Base-by-base conservation (phyloP, 2,888 invertebrate genomes). In the Drosophila fulvimacula region DNA sequence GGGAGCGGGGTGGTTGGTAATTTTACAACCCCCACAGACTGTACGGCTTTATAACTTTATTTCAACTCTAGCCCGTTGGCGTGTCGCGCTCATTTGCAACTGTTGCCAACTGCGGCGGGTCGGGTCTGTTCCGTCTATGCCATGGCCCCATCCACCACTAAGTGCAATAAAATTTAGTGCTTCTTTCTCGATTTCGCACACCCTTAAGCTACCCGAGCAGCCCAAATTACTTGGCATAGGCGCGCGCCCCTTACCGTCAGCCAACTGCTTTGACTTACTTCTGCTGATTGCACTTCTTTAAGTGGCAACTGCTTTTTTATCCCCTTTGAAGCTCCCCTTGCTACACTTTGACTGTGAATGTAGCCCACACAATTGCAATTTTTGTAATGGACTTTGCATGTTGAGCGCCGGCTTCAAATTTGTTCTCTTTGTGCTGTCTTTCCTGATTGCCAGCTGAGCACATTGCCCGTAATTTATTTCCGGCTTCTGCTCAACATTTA, bases 341-440 rank as follows among this genome's bases (percentile, higher is more conserved):
- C n/a, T 10, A 13, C 10, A 3, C 24, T 46, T n/a, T 17, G 5
- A 39, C 56, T 64, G 15, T 24, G 21, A 55, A 51, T 55, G 52
- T 66, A 13, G 41, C 44, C 34, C 42, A 69, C 73, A 76, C 79
- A 74, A 77, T 75, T 78, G 78, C 79, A 82, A 79, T 85, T 79
- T 68, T 67, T 73, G 72, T 82, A 85, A 85, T 85, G 88, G 81
- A 85, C 80, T 78, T 88, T 74, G 85, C 85, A 88, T 85, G 85
- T 81, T 68, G 63, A 80, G 61, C 72, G 72, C 66, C 66, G 68
- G 56, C 65, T 65, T 69, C 57, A 17, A 44, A 48, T 42, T 69
- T 61, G 39, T 41, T 51, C 69, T 21, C 67, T 52, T 41, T 39
- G 39, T 27, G 44, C 70, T 76, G 69, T 63, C 79, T 66, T 62